These are phyloP conservation scores for Gymnothorax javanicus DNA, from an alignment of 2,797 vertebrate genomes.

Conservation along the genomic window DNA sequence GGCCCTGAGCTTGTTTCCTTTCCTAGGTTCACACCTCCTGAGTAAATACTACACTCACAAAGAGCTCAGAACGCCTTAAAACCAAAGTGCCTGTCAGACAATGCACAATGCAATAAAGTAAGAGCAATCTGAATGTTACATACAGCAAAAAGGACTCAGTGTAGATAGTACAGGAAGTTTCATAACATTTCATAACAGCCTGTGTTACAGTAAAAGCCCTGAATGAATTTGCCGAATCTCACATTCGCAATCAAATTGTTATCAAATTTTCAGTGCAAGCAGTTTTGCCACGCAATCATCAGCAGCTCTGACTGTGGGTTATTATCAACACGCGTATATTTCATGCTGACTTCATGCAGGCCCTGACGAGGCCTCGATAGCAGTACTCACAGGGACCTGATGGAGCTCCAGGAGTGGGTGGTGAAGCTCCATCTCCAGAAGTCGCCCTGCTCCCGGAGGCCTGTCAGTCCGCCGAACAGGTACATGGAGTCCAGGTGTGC, in stretches of 20 bases:
- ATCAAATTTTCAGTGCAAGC: background rate
- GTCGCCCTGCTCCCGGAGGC: constrained; percentile 82
- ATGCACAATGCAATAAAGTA: background rate
- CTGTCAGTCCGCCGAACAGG: constrained; percentile 80
- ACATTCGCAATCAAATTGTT: background rate
- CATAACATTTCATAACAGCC: background rate
- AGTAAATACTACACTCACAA: background rate
- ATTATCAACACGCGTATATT: background rate
- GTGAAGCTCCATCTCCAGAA: constrained; percentile 82
- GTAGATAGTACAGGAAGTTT: background rate
- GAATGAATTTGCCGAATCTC: background rate
- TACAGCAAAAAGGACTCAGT: background rate
- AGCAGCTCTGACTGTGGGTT: background rate
- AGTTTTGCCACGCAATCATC: background rate
- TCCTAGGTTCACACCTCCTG: background rate
- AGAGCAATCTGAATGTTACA: background rate
- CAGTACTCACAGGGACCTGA: constrained; percentile 74
- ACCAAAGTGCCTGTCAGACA: background rate
- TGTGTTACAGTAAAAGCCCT: background rate
- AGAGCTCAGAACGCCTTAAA: background rate
- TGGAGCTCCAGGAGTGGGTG: constrained; percentile 71
- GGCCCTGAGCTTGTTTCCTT: background rate
- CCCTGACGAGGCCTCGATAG: background rate
- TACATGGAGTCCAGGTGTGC: constrained; percentile 76
- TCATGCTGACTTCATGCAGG: background rate